These are phyloP conservation scores for Rhimphoctona megacephalus DNA, from an alignment of 2,888 invertebrate species.

Conservation along the genomic window DNA sequence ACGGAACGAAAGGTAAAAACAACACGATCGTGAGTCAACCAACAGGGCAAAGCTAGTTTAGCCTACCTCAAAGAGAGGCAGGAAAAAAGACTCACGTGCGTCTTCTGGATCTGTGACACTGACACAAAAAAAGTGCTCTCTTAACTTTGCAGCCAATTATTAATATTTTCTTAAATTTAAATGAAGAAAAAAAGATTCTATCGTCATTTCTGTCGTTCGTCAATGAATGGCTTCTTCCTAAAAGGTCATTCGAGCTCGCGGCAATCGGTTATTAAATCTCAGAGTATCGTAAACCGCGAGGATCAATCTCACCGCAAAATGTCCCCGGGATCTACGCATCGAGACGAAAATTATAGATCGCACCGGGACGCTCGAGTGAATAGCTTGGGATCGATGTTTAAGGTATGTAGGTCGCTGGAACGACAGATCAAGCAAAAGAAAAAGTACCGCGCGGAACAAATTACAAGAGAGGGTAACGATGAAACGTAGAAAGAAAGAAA, in stretches of 20 bases:
- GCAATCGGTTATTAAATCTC: constrained; percentile 18
- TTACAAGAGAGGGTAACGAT: background rate
- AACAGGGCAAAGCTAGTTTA: constrained; percentile 26
- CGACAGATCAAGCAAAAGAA: constrained; percentile 30
- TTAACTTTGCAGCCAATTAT: background rate
- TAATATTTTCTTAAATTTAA: constrained; percentile 1
- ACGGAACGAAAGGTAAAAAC: constrained; percentile 13
- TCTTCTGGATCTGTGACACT: constrained; percentile 38
- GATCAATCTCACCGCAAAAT: constrained; percentile 7
- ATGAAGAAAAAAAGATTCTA: background rate
- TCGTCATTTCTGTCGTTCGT: background rate
- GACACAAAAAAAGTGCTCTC: constrained; percentile 39
- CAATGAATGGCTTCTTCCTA: background rate
- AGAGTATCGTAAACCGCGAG: background rate
- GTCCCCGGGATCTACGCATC: constrained; percentile 9
- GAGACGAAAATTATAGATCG: constrained; percentile 19
- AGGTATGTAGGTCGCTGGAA: constrained; percentile 66
- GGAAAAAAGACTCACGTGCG: background rate
- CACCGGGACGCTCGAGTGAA: background rate
- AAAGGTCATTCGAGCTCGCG: constrained; percentile 26
- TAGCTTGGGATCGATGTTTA: constrained; percentile 32
- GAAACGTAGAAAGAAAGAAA: background rate
- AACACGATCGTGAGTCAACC: constrained; percentile 4
- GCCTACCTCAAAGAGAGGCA: constrained; percentile 21
- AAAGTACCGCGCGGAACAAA: constrained; percentile 4